phyloP scores from a whole-genome alignment of 2,113 vertebrate genomes.

The Hypanus sabinus region DNA sequence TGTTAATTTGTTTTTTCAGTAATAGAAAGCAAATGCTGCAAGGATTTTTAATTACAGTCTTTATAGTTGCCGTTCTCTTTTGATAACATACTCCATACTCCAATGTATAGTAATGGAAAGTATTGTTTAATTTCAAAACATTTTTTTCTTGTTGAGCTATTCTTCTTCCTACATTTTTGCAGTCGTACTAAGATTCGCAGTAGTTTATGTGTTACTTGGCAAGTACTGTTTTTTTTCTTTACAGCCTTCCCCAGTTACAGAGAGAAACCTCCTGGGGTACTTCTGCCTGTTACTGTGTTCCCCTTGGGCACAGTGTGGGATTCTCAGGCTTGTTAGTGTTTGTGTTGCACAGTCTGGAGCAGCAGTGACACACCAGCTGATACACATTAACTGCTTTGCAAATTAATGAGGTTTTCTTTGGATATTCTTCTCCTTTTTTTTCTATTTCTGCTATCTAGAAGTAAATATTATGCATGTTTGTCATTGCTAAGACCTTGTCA shows the following conservation, averaged over 20 bases:
- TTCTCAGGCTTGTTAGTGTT: constrained; percentile 36
- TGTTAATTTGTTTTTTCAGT: background rate
- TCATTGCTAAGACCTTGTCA: background rate
- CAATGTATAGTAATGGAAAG: background rate
- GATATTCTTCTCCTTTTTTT: background rate
- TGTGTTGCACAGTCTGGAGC: constrained; percentile 35
- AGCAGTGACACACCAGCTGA: constrained; percentile 25
- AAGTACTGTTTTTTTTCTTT: background rate
- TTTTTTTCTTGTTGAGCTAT: background rate
- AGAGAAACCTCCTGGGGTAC: constrained; percentile 12
- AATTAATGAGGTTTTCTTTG: constrained; percentile 15
- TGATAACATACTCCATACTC: background rate
- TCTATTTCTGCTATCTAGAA: background rate
- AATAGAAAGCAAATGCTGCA: too few species aligned
- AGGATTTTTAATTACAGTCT: background rate
- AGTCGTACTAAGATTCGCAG: background rate
- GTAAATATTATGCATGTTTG: background rate
- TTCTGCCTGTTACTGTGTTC: constrained; percentile 24
- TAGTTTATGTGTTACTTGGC: constrained; percentile 1
- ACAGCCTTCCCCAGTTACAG: constrained; percentile 6
- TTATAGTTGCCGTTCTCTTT: background rate
- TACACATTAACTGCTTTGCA: constrained; percentile 14
- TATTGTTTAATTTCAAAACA: background rate
- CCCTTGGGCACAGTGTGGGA: constrained; percentile 31
- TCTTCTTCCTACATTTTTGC: background rate